Base-by-base conservation (phyloP, 1,140 invertebrate species). In the Cotesia typhae region DNA sequence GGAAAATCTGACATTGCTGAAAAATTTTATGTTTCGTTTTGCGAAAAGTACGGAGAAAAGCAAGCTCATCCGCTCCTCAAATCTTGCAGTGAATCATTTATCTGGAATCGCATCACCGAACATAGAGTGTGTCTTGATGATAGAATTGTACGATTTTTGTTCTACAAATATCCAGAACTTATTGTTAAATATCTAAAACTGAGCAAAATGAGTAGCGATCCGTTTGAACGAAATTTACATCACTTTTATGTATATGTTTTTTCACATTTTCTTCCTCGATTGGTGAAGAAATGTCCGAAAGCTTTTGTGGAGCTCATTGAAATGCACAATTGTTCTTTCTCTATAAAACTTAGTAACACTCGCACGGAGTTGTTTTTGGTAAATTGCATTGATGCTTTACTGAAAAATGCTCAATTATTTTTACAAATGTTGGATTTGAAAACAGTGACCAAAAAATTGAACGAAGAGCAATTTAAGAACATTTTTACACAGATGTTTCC, bases 401-500 rank as follows among this genome's bases (percentile, higher is more conserved):
- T 36, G 12, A 67, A 57, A 14, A 61, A 59, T 36, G 38, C 55
- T 12, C 28, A 37, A 7, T 35, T 20, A 7, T 67, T 67, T 59
- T 14, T 72, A 20, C 17, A 20, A 5, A 53, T 83, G 0, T 28
- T 85, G 4, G 67, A 75, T 0, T 12, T 82, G 2, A 77, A 81
- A 53, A 14, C 76, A 1, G 76, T 85, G 4, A 74, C 64, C 2
- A 51, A 52, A 0, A 72, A 60, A 10, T 59, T 79, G 0, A 79
- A 67, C 5, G 28, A 36, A 12, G 70, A 76, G 1, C 76, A 82
- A 35, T 83, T 83, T 61, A 60, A 77, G n/a, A 17, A 0, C 0
- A 77, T 86, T 73, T 77, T 82, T 1, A 61, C 63, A 0, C 77
- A 75, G 36, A 4, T 82, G 4, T 76, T 81, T 20, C 82, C 81